Evolutionary conservation across 1,140 invertebrate genomes (phyloP), one percentile per base, ranked within the genome.

Genomic region (Ptiloglossa arizonensis): DNA sequence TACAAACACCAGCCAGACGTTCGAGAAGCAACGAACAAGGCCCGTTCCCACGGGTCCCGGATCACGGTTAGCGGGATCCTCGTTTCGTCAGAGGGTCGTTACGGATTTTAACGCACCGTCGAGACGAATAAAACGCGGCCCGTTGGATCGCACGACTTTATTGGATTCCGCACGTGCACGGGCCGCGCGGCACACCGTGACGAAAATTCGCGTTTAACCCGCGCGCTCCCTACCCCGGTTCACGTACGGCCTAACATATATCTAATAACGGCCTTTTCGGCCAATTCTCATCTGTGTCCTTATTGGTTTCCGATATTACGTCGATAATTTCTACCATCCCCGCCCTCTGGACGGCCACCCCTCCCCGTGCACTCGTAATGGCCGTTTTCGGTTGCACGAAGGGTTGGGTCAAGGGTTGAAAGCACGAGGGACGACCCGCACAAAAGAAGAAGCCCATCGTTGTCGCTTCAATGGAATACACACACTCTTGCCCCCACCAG

Each of bases 221-320:
- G 27, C 73, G 48, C 50, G n/a, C n/a, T n/a, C n/a, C n/a, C n/a
- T n/a, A n/a, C n/a, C 44, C 11, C 41, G 32, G 48, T 69, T 60
- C 64, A 60, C 66, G 70, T 74, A 80, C 59, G 29, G 56, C 68
- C 78, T 83, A 84, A 79, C 74, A 74, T 76, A 81, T 85, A 81
- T 85, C 79, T 79, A 81, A 81, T 79, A 79, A 76, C 69, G 63
- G 48, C 71, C 77, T 64, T 68, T 80, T 44, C 63, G 72, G 38
- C 52, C 82, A 78, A 85, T 85, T 81, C 79, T 85, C 82, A 63
- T 85, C 68, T 66, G 63, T 63, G 68, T 84, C 78, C 79, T 84
- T 85, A 85, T 85, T 80, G 83, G 69, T 85, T 85, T 85, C 82
- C 83, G 68, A 85, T 85, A 85, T 85, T 66, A 78, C 82, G 72